These are phyloP conservation scores for Heliconius aoede DNA, from an alignment of 2,888 invertebrate genomes.

Conservation along the genomic window DNA sequence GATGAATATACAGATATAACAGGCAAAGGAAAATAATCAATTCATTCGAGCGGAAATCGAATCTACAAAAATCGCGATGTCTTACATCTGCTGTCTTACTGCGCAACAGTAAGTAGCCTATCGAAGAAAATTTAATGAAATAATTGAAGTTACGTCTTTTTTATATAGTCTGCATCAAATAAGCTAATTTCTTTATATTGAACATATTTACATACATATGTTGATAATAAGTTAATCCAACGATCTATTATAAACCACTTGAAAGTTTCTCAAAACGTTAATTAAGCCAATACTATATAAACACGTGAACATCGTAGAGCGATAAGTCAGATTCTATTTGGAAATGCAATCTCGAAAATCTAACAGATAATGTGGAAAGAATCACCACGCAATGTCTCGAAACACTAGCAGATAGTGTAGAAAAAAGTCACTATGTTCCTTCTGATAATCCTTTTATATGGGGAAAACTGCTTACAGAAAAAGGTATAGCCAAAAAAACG, in stretches of 20 bases:
- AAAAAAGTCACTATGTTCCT: too few species aligned
- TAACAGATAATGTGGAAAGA: too few species aligned
- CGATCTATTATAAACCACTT: constrained; percentile 19
- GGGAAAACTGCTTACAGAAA: too few species aligned
- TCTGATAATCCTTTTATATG: too few species aligned
- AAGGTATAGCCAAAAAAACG: too few species aligned
- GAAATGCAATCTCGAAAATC: not conserved
- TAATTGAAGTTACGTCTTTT: not conserved
- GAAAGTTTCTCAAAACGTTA: constrained; percentile 11
- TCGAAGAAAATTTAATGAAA: not conserved
- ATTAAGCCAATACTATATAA: constrained; percentile 8
- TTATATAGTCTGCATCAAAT: not conserved
- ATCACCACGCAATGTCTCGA: too few species aligned
- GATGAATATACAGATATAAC: too few species aligned
- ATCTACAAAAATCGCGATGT: not conserved
- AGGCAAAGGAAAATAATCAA: too few species aligned
- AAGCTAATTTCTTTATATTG: constrained; percentile 4
- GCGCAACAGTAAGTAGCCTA: not conserved
- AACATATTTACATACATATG: not conserved
- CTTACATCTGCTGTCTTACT: not conserved
- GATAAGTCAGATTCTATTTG: not conserved
- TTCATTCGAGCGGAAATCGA: not conserved
- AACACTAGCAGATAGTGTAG: too few species aligned
- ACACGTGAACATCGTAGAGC: constrained; percentile 10
- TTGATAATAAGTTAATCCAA: constrained; percentile 8